phyloP scores from a whole-genome alignment of 1,140 invertebrate species.

The Spodoptera litura region DNA sequence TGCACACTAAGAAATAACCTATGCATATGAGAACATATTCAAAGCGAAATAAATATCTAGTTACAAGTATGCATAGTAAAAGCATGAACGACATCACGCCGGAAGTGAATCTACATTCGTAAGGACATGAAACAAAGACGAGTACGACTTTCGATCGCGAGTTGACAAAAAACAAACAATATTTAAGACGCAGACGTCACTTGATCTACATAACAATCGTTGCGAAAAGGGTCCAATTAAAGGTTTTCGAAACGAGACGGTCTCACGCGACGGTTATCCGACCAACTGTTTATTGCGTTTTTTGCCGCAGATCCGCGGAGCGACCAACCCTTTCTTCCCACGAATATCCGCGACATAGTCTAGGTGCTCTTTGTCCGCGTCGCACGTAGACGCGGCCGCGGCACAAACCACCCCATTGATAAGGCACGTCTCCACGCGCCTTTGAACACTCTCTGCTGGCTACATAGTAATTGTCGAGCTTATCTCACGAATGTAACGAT shows the following conservation, averaged over 20 bases:
- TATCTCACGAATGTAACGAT: slow-evolving; percentile 46
- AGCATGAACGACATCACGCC: slow-evolving; percentile 1
- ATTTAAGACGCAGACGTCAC: slow-evolving; percentile 22
- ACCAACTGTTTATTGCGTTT: slow-evolving; percentile 48
- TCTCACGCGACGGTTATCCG: slow-evolving; percentile 55
- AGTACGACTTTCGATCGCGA: background rate
- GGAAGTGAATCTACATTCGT: slow-evolving; percentile 33
- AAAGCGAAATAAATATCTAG: background rate
- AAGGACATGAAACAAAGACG: slow-evolving; percentile 13
- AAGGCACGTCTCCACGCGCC: slow-evolving; percentile 54
- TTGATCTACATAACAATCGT: slow-evolving; percentile 36
- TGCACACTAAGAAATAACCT: no score
- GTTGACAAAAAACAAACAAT: slow-evolving; percentile 37
- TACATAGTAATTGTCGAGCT: slow-evolving; percentile 45
- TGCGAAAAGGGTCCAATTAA: slow-evolving; percentile 57
- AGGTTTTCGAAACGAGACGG: slow-evolving; percentile 28
- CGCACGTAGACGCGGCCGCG: slow-evolving; percentile 40
- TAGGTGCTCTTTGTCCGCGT: slow-evolving; percentile 46
- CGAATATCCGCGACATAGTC: slow-evolving; percentile 52
- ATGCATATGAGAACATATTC: no score
- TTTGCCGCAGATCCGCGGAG: slow-evolving; percentile 41
- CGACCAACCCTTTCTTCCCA: slow-evolving; percentile 56
- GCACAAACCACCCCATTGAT: slow-evolving; percentile 56
- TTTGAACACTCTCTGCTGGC: slow-evolving; percentile 40
- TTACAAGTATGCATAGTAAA: background rate